These are phyloP conservation scores for Circaetus cinerascens DNA, from an alignment of 2,113 vertebrate genomes.

Conservation along the genomic window DNA sequence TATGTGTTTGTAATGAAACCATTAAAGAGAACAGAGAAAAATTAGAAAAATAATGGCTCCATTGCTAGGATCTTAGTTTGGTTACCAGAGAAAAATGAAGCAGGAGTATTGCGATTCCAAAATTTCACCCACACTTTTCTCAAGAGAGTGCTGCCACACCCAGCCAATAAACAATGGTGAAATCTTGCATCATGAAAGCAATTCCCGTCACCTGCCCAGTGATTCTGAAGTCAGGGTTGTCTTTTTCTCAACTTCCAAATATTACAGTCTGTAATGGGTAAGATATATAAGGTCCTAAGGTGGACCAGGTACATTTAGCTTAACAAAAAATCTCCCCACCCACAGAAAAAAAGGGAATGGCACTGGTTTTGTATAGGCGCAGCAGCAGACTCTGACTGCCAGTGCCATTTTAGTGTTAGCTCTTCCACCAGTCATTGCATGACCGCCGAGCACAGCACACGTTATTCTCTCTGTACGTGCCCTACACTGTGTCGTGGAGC, in stretches of 20 bases:
- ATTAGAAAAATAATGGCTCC: background rate
- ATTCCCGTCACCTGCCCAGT: background rate
- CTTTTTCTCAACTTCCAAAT: background rate
- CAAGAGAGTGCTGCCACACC: background rate
- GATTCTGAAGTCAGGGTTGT: background rate
- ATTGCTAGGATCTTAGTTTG: background rate
- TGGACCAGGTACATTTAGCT: background rate
- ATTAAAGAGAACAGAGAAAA: conserved; percentile 9
- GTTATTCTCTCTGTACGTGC: background rate
- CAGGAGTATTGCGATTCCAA: background rate
- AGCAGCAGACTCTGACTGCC: background rate
- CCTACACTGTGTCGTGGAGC: rapidly evolving
- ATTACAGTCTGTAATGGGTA: background rate
- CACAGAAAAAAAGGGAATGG: background rate
- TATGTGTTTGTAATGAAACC: conserved; percentile 1
- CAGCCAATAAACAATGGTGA: background rate
- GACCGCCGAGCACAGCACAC: background rate
- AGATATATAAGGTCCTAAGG: background rate
- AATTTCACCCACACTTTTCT: conserved; percentile 32
- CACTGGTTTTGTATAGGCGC: background rate
- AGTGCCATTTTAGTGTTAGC: background rate
- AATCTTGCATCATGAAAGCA: background rate
- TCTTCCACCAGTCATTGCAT: background rate
- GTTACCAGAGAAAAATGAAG: background rate
- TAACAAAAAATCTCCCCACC: background rate